Conservation (phyloP, 2,113 vertebrate genomes). For the Phalacrocorax carbo region DNA sequence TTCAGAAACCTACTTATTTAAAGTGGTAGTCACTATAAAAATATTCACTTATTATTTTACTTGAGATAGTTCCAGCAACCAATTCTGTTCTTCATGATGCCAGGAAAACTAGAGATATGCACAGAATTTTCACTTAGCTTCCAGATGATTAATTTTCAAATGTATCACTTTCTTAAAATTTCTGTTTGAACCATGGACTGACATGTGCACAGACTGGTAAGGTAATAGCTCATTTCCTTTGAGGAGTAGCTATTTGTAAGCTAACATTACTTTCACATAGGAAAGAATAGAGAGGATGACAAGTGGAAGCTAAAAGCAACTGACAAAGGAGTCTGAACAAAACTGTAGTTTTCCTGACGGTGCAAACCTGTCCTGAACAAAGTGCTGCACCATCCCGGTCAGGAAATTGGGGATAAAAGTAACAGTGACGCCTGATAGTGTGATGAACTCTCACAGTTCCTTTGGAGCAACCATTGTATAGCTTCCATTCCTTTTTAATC, state of each 20-base stretch:
- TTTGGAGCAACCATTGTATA: conserved; percentile 44
- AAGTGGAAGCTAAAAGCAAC: background rate
- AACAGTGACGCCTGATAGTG: conserved; percentile 23
- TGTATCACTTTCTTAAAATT: background rate
- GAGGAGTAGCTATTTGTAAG: background rate
- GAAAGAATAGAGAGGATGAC: background rate
- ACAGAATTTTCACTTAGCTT: background rate
- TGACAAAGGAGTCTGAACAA: conserved; percentile 35
- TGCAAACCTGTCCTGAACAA: conserved; percentile 10
- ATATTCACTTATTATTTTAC: background rate
- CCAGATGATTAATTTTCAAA: background rate
- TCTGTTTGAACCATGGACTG: background rate
- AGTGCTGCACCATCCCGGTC: background rate
- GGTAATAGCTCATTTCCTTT: background rate
- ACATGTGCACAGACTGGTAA: background rate
- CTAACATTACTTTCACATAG: background rate
- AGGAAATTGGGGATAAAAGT: conserved; percentile 61
- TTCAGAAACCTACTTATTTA: background rate
- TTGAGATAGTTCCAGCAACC: background rate
- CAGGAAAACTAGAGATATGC: background rate
- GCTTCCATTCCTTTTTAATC: conserved; percentile 70
- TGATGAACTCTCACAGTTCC: conserved; percentile 42
- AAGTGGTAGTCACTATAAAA: background rate
- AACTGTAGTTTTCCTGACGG: background rate
- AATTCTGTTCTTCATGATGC: background rate